phyloP scores from a whole-genome alignment of 2,113 vertebrate species.

The Chloebia gouldiae region DNA sequence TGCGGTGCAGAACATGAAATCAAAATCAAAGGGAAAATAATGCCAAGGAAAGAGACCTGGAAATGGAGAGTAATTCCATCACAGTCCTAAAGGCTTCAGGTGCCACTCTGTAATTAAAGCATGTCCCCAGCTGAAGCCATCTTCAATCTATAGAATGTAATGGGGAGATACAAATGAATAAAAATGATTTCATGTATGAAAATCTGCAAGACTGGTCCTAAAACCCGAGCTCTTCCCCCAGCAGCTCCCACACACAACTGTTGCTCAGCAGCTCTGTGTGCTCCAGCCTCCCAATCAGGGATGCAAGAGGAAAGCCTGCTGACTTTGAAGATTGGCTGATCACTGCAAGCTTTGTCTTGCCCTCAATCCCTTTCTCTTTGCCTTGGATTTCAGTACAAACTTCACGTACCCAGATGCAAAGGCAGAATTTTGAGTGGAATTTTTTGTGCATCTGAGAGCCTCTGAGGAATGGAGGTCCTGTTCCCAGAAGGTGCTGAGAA shows the following conservation, averaged over 20 bases:
- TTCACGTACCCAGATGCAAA: neutral
- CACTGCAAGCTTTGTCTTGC: neutral
- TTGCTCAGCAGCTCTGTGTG: neutral
- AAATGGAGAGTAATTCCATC: neutral
- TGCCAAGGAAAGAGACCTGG: neutral
- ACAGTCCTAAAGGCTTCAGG: neutral
- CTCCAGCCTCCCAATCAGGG: neutral
- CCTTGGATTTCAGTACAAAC: neutral
- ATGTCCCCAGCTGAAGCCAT: neutral
- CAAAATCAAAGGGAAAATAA: neutral
- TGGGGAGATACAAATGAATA: neutral
- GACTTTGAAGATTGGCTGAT: neutral
- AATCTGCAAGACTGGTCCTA: neutral
- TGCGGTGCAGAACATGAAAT: neutral
- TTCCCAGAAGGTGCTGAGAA: neutral
- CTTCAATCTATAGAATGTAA: neutral
- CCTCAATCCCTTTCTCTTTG: neutral
- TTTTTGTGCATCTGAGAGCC: neutral
- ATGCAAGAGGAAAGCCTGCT: neutral
- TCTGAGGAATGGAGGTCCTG: neutral
- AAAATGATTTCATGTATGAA: neutral
- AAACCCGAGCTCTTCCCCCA: accelerated
- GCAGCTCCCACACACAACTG: neutral
- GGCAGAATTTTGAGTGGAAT: neutral
- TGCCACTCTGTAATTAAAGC: neutral